phyloP scores from a whole-genome alignment of 2,113 vertebrate species.

The Oophaga pumilio region DNA sequence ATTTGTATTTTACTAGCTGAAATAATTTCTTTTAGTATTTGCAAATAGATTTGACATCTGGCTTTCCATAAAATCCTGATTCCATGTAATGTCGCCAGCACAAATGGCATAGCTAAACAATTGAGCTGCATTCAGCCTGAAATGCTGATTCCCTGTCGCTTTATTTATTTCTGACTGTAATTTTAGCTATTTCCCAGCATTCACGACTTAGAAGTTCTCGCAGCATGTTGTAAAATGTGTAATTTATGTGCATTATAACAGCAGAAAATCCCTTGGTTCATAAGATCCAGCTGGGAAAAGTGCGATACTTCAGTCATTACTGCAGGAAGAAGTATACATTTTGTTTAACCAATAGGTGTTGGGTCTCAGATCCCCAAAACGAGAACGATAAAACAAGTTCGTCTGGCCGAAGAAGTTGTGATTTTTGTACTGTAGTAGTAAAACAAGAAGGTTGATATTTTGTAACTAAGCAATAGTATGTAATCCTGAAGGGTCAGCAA shows the following conservation, averaged over 20 bases:
- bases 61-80: not conserved
- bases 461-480: not conserved
- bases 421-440: not conserved
- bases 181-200: constrained; percentile 32
- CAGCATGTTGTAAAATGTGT: not conserved
- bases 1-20: not conserved
- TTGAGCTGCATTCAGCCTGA: not conserved
- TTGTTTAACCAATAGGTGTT: not conserved
- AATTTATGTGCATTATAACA: not conserved
- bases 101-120: not conserved
- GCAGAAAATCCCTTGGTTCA: not conserved
- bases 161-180: not conserved
- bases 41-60: not conserved
- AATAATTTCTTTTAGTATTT: not conserved
- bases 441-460: not conserved
- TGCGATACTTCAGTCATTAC: not conserved
- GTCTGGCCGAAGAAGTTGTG: not conserved
- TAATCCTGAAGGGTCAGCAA: not conserved
- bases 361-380: no score
- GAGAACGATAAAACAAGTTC: not conserved
- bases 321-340: not conserved
- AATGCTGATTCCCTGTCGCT: not conserved
- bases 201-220: not conserved
- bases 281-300: constrained; percentile 16
- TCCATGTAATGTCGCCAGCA: not conserved